Evolutionary conservation across 2,797 vertebrate genomes (phyloP).

Genomic region (Lepilemur ruficaudatus): DNA sequence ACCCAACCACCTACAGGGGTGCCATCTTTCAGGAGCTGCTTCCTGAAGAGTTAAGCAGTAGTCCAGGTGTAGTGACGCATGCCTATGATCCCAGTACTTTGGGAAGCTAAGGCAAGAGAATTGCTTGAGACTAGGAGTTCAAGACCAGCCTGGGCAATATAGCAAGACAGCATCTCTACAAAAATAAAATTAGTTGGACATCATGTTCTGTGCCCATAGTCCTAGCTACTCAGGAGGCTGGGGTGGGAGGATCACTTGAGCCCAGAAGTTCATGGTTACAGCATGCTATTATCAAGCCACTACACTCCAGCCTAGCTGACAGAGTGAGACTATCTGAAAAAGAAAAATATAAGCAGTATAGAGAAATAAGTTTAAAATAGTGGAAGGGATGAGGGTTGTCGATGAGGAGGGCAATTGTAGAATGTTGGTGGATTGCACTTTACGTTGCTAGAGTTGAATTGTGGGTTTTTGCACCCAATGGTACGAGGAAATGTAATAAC

Average conservation of each 20-base stretch:
- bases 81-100: neutral
- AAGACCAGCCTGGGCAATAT: neutral
- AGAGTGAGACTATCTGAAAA: neutral
- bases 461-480: neutral
- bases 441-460: neutral
- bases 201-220: neutral
- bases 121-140: neutral
- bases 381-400: neutral
- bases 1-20: neutral
- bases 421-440: neutral
- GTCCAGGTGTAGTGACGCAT: neutral
- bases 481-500: neutral
- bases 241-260: neutral
- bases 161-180: neutral
- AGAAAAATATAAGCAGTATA: neutral
- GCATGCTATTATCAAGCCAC: neutral
- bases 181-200: neutral
- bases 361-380: neutral
- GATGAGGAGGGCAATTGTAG: neutral
- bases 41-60: neutral
- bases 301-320: too few species aligned
- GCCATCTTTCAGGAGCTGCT: neutral
- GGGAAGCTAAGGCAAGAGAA: neutral
- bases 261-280: neutral
- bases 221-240: neutral